Evolutionary conservation across 92 coral and sea anemone genomes (phyloP).

Genomic region (Paragorgia papillata): DNA sequence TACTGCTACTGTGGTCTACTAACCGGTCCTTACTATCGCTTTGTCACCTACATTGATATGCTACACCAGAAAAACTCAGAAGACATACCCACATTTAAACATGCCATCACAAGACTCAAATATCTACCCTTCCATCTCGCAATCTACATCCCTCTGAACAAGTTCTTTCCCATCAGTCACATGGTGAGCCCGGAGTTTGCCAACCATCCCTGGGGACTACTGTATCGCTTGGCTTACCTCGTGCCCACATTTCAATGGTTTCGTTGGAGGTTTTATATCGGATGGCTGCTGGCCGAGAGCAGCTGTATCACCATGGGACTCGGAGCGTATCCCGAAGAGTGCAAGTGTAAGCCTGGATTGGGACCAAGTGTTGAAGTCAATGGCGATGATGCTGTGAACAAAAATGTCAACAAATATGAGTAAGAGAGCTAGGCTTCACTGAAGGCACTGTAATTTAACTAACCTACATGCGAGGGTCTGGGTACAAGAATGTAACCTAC

Average conservation of each 20-base stretch:
- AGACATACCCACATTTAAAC: constrained; percentile 69
- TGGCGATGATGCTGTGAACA: constrained; percentile 49
- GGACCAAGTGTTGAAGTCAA: constrained; percentile 75
- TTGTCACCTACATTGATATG: constrained; percentile 86
- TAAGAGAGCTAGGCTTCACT: constrained; percentile 54
- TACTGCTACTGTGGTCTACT: constrained; percentile 89
- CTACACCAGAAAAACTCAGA: constrained; percentile 74
- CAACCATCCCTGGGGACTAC: constrained; percentile 82
- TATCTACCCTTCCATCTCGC: constrained; percentile 62
- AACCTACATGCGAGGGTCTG: too few species aligned
- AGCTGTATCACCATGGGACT: constrained; percentile 82
- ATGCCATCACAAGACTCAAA: constrained; percentile 68
- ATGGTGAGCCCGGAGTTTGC: constrained; percentile 66
- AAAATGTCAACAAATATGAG: constrained; percentile 13
- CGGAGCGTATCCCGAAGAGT: constrained; percentile 86
- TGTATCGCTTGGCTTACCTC: constrained; percentile 75
- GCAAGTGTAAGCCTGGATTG: constrained; percentile 82
- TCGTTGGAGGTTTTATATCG: constrained; percentile 93
- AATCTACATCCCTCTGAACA: constrained; percentile 63
- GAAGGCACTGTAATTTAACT: too few species aligned
- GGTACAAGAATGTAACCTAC: too few species aligned
- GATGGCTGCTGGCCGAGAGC: constrained; percentile 93
- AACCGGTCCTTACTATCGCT: constrained; percentile 93
- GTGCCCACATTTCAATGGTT: constrained; percentile 86
- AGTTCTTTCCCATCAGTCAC: constrained; percentile 73